Conservation (phyloP, 2,797 vertebrate genomes). For the Myiotriccus ornatus region DNA sequence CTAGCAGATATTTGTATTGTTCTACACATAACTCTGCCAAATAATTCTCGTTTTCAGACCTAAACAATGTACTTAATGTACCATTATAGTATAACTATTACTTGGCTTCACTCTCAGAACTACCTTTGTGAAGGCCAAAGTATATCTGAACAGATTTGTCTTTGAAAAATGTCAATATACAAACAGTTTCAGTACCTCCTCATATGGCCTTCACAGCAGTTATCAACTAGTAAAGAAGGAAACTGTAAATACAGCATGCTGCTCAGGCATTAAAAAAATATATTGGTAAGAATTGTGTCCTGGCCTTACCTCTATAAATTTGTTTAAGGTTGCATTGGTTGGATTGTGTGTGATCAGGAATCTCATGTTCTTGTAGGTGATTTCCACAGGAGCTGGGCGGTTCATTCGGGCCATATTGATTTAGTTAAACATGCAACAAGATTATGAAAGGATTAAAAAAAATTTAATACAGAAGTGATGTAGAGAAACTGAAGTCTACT, state of each 20-base stretch:
- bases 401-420: conserved; percentile 98
- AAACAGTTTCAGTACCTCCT: not conserved
- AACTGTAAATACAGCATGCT: not conserved
- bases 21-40: not conserved
- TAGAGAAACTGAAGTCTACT: conserved; percentile 77
- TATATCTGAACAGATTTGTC: not conserved
- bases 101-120: not conserved
- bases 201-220: not conserved
- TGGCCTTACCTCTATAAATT: conserved; percentile 96
- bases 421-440: conserved; percentile 74
- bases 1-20: not conserved
- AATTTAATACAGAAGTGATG: conserved; percentile 72
- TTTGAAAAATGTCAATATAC: not conserved
- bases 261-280: not conserved
- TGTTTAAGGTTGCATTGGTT: conserved; percentile 98
- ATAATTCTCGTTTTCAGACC: not conserved
- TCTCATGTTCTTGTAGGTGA: conserved; percentile 99
- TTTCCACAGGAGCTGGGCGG: conserved; percentile 98
- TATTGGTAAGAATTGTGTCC: not conserved
- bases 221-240: not conserved
- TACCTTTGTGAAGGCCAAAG: not conserved
- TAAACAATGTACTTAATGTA: not conserved
- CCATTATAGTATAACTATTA: not conserved
- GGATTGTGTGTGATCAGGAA: conserved; percentile 99
- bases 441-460: conserved; percentile 63